A percentile compares a stretch with the other conserved stretches of the same genome.
phyloP scores from a whole-genome alignment of 2,113 vertebrate genomes.

The Phrynosoma blainvillii region DNA sequence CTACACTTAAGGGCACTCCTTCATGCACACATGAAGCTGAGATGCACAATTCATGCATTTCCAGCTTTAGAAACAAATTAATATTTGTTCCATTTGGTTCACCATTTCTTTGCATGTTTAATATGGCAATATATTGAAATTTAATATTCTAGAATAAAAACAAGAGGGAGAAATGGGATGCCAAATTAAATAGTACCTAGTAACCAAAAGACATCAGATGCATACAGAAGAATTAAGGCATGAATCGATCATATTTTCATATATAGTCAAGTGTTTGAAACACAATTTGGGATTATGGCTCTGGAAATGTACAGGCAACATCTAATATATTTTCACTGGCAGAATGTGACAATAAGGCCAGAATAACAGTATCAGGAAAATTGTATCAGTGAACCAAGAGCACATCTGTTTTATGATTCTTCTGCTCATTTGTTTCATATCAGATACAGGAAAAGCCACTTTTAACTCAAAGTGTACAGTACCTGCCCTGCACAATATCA shows the following conservation, averaged over 20 bases:
- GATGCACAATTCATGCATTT: not conserved
- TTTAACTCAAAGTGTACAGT: constrained; percentile 40
- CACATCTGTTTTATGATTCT: not conserved
- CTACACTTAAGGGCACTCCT: not conserved
- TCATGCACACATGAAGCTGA: not conserved
- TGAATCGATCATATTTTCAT: not conserved
- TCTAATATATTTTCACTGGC: not conserved
- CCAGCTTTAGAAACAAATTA: not conserved
- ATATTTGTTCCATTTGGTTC: not conserved
- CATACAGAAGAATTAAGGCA: not conserved
- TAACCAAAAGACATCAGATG: not conserved
- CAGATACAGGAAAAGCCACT: not conserved
- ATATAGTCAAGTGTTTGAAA: not conserved
- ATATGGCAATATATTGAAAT: no score
- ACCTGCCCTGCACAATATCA: constrained; percentile 93
- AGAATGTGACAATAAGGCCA: not conserved
- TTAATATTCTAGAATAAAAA: not conserved
- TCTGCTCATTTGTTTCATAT: not conserved
- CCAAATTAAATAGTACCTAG: not conserved
- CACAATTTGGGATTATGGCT: not conserved
- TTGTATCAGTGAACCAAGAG: not conserved
- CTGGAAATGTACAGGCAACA: not conserved
- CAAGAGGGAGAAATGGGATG: not conserved
- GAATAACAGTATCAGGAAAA: not conserved
- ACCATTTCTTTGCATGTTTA: not conserved